phyloP scores from a whole-genome alignment of 2,113 vertebrate species.

The Petrocephalus zakoni region DNA sequence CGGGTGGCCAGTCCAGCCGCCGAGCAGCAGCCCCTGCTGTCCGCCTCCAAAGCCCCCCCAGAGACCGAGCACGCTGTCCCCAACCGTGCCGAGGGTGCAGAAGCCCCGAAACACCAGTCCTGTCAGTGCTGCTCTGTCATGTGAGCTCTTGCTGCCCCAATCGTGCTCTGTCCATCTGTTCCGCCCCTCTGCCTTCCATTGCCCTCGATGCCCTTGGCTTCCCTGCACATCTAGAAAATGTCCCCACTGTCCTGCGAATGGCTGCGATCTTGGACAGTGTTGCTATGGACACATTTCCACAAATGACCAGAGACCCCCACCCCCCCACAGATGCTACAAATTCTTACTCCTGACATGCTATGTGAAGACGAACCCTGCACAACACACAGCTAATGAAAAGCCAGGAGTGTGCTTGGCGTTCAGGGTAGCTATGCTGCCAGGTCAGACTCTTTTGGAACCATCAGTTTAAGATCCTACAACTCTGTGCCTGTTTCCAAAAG shows the following conservation, averaged over 20 bases:
- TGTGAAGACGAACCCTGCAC: neutral
- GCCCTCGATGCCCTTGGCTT: neutral
- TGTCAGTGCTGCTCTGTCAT: conserved; percentile 61
- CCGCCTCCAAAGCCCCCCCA: neutral
- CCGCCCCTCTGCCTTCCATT: neutral
- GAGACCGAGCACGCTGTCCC: neutral
- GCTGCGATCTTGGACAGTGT: neutral
- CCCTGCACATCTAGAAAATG: neutral
- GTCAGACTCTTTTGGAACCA: neutral
- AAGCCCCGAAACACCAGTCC: conserved; percentile 41
- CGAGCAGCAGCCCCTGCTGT: conserved; percentile 11
- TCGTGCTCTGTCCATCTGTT: neutral
- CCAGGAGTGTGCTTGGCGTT: neutral
- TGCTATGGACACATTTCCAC: neutral
- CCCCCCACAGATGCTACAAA: neutral
- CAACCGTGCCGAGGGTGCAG: conserved; percentile 24
- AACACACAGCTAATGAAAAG: neutral
- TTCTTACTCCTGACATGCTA: neutral
- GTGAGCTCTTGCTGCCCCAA: conserved; percentile 35
- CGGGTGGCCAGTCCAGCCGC: neutral
- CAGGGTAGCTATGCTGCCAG: neutral
- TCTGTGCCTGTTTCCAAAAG: neutral
- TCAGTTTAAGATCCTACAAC: neutral
- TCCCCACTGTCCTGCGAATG: neutral
- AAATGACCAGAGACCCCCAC: neutral